Percentiles rank a stretch among this genome's conserved stretches.
Evolutionary conservation across 2,888 invertebrate genomes (phyloP).

Genomic region (Conus canariensis): DNA sequence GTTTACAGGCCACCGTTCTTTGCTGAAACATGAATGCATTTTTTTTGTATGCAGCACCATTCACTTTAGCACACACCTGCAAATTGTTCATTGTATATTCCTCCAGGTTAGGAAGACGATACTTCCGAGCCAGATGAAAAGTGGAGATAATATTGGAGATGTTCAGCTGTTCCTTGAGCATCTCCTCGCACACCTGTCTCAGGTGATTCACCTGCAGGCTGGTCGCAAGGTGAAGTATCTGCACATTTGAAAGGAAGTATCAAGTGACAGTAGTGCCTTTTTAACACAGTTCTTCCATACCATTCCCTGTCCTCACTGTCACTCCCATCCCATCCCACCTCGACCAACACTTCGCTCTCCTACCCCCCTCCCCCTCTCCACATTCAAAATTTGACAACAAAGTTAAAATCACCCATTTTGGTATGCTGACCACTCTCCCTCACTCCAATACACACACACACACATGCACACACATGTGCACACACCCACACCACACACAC

Average conservation of each 20-base stretch:
- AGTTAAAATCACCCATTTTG: no score
- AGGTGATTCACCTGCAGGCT: conserved; percentile 83
- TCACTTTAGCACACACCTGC: not conserved
- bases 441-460: not conserved
- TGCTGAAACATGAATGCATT: no score
- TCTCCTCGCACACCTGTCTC: conserved; percentile 84
- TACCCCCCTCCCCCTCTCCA: no score
- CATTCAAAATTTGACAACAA: no score
- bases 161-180: conserved; percentile 83
- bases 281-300: not conserved
- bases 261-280: no score
- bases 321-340: no score
- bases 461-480: not conserved
- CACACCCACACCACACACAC: not conserved
- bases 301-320: no score
- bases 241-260: conserved; percentile 60
- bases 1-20: no score
- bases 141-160: conserved; percentile 84
- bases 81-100: conserved; percentile 36
- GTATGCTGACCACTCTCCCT: no score
- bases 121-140: conserved; percentile 83
- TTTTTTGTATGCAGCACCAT: no score
- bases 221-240: conserved; percentile 83
- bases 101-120: conserved; percentile 82
- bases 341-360: no score